Evolutionary conservation across 1,140 invertebrate genomes (phyloP).

Genomic region (Eurosta solidaginis): DNA sequence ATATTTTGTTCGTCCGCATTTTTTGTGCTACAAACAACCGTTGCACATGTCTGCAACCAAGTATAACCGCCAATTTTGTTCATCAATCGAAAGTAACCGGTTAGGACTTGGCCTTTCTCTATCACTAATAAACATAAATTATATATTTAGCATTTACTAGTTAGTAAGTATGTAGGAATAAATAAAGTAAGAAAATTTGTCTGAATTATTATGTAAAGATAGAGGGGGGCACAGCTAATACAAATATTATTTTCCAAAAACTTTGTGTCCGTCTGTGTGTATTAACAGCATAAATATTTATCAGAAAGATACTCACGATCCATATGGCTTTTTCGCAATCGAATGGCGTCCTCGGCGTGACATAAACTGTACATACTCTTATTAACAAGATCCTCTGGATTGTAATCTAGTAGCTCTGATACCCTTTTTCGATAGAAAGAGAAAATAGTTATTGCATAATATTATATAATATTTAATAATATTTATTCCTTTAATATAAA

Average conservation of each 20-base stretch:
- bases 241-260: neutral
- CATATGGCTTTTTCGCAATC: constrained; percentile 88
- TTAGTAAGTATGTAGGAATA: neutral
- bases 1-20: constrained; percentile 95
- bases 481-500: no score
- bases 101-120: constrained; percentile 94
- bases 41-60: constrained; percentile 96
- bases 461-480: neutral
- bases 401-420: constrained; percentile 89
- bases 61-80: constrained; percentile 95
- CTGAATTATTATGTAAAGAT: no score
- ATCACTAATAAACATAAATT: constrained; percentile 76
- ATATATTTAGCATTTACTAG: neutral
- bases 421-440: constrained; percentile 67
- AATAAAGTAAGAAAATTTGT: neutral
- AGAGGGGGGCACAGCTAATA: no score
- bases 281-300: neutral
- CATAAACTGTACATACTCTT: constrained; percentile 92
- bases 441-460: neutral
- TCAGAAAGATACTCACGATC: constrained; percentile 83
- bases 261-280: neutral
- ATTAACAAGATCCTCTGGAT: constrained; percentile 89
- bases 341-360: constrained; percentile 92
- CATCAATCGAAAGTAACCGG: constrained; percentile 93
- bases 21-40: constrained; percentile 92